Evolutionary conservation across 2,888 invertebrate genomes (phyloP), one percentile per base, ranked within the genome.

Genomic region (Ochropleura leucogaster): DNA sequence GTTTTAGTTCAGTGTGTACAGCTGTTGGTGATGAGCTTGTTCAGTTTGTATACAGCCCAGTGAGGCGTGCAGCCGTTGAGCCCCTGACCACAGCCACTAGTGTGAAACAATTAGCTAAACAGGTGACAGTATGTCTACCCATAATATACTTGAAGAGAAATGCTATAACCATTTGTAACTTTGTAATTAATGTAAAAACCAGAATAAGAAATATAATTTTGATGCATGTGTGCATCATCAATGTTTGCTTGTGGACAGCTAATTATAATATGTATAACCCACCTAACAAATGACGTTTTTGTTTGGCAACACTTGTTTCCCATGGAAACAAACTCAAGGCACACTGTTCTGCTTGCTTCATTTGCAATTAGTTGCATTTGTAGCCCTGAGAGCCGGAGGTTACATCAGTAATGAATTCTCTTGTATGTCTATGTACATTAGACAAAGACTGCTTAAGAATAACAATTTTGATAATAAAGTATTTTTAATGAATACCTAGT

Each of bases 401-500:
- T 55, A 62, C 65, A 59, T 70, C 62, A 71, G 20, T 51, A 72
- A 66, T 62, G 49, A 53, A 65, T 68, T 78, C 64, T 78, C 46
- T 76, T 75, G 55, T 62, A 78, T 69, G 62, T 82, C 67, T 57
- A 68, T 83, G 47, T 74, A 77, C 59, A 79, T 63, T 79, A 83
- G 73, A 77, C 73, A 72, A 88, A 90, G 91, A 91, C 91, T 91
- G 90, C 90, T 87, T 88, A 88, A 80, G 44, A 87, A 85, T 84
- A 87, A 87, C 83, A 80, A 79, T 85, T 85, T 87, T 84, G 30
- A 74, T 84, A 87, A 84, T 86, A 88, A 87, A 87, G 63, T 83
- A 84, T 81, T 87, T 86, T 75, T 82, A 87, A 86, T 68, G 63
- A 44, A 62, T 20, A 49, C 20, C 16, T 40, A 44, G 8, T 30